Conservation (phyloP, 2,797 vertebrate genomes). For the Calcarius lapponicus region DNA sequence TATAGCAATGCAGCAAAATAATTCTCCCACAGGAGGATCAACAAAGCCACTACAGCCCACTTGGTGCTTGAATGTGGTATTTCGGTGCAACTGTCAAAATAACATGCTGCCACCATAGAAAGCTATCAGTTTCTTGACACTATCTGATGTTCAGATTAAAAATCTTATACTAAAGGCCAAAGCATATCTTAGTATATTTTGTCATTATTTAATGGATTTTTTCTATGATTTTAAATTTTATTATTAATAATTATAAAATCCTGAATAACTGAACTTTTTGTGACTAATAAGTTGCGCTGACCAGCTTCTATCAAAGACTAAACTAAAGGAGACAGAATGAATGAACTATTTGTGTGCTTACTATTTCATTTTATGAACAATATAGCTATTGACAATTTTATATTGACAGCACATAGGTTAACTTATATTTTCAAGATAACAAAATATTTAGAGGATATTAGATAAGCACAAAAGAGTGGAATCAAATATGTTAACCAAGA, state of each 20-base stretch:
- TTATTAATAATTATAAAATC: not conserved
- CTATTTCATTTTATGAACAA: not conserved
- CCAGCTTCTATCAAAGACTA: not conserved
- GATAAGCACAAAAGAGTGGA: not conserved
- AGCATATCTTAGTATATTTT: not conserved
- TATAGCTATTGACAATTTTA: not conserved
- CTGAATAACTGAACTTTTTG: not conserved
- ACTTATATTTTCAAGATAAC: not conserved
- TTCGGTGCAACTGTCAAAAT: not conserved
- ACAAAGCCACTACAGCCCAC: not conserved
- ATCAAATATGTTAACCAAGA: not conserved
- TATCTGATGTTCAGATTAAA: not conserved
- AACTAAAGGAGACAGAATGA: not conserved
- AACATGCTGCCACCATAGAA: not conserved
- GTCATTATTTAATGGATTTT: accelerated
- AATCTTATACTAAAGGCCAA: not conserved
- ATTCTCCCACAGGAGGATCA: not conserved
- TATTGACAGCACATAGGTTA: not conserved
- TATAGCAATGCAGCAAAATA: not conserved
- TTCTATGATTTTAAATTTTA: not conserved
- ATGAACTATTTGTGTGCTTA: not conserved
- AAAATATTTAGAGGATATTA: not conserved
- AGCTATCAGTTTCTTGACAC: not conserved
- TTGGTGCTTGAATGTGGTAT: not conserved
- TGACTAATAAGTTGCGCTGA: not conserved